Conservation (phyloP, 2,113 vertebrate species). For the Gadus macrocephalus region DNA sequence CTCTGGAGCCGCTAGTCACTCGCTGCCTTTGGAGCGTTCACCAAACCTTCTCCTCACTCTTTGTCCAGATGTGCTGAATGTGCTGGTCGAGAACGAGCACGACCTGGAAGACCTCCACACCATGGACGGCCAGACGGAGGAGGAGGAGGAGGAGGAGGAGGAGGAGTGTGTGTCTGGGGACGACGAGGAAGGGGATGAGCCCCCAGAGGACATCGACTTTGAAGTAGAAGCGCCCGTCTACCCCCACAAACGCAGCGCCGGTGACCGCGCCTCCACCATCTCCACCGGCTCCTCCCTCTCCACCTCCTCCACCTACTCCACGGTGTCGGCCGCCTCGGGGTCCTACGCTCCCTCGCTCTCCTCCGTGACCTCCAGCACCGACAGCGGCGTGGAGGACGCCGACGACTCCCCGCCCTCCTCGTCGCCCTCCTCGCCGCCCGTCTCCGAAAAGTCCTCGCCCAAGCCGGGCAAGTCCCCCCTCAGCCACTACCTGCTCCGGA, state of each 20-base stretch:
- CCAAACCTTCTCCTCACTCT: neutral
- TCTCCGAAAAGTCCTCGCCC: constrained; percentile 30
- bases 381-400: constrained; percentile 90
- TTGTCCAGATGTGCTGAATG: constrained; percentile 81
- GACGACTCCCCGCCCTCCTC: constrained; percentile 67
- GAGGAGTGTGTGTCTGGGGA: constrained; percentile 38
- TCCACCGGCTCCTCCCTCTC: constrained; percentile 72
- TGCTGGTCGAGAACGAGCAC: constrained; percentile 81
- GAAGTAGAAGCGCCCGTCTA: constrained; percentile 45
- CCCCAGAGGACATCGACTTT: constrained; percentile 54
- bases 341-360: constrained; percentile 78
- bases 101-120: constrained; percentile 44
- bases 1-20: neutral
- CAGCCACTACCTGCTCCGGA: constrained; percentile 77
- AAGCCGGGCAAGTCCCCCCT: constrained; percentile 49
- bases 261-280: constrained; percentile 71
- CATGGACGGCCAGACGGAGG: constrained; percentile 44
- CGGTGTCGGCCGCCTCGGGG: constrained; percentile 69
- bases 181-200: constrained; percentile 60
- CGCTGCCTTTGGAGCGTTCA: no score
- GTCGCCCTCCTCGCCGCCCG: constrained; percentile 45
- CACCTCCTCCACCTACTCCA: constrained; percentile 77
- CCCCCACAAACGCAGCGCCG: constrained; percentile 46
- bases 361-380: constrained; percentile 79
- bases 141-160: constrained; percentile 51